Percentiles rank a stretch among this genome's conserved stretches.
These are phyloP conservation scores for Phalloptychus januarius DNA, from an alignment of 2,797 vertebrate genomes.

Conservation along the genomic window DNA sequence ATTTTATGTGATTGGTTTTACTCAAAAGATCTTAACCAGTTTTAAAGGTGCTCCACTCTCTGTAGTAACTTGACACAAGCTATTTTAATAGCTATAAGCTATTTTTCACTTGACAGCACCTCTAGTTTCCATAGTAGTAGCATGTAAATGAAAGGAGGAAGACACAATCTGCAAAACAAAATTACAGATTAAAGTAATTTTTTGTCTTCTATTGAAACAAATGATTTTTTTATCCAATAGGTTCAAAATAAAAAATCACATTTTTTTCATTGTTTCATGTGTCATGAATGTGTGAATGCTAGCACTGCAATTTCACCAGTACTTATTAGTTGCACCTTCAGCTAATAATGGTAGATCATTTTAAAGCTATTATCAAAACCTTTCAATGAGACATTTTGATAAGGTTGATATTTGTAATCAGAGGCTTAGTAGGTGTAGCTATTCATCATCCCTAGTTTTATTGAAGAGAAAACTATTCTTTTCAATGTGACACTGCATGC, in stretches of 20 bases:
- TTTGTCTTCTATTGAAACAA: not conserved
- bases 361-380: not conserved
- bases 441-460: not conserved
- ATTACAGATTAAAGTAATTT: not conserved
- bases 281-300: too few relatives aligned
- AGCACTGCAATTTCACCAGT: too few relatives aligned
- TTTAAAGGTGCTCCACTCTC: not conserved
- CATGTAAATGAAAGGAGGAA: not conserved
- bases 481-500: not conserved
- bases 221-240: not conserved
- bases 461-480: not conserved
- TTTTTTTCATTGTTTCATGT: not conserved
- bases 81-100: too few relatives aligned
- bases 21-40: not conserved
- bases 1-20: not conserved
- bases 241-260: not conserved
- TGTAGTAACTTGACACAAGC: not conserved
- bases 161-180: not conserved
- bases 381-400: not conserved
- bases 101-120: not conserved
- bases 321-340: not conserved
- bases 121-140: slow-evolving; percentile 7
- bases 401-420: not conserved
- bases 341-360: not conserved
- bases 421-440: not conserved